Conservation (phyloP, 2,888 invertebrate species). For the Drosophila paucipuncta region DNA sequence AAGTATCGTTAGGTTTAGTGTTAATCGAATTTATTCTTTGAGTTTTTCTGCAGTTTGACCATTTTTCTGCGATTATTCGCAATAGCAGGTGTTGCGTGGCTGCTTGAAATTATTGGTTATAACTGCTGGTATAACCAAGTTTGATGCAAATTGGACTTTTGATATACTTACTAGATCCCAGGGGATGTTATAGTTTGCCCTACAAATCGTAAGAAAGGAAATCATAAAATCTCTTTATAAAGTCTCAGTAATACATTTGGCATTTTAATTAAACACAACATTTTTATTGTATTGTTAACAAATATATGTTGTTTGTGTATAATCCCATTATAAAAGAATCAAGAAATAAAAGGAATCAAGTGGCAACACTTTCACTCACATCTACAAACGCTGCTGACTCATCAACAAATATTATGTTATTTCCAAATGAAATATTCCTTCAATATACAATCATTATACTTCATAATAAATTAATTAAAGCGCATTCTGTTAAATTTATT, state of each 20-base stretch:
- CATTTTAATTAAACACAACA: not conserved
- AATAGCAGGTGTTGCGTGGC: conserved; percentile 94
- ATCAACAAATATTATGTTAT: not conserved
- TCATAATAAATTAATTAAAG: not conserved
- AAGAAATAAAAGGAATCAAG: not conserved
- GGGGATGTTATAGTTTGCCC: conserved; percentile 54
- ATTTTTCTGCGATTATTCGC: conserved; percentile 92
- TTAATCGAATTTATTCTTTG: not conserved
- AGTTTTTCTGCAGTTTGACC: conserved; percentile 87
- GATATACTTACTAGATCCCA: conserved; percentile 35
- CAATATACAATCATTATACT: not conserved
- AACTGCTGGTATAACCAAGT: conserved; percentile 73
- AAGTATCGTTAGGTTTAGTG: no score
- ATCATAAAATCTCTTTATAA: conserved; percentile 38
- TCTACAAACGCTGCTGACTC: not conserved
- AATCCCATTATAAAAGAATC: not conserved
- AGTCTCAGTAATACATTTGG: conserved; percentile 26
- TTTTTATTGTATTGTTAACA: not conserved
- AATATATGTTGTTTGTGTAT: not conserved
- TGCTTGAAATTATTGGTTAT: conserved; percentile 91
- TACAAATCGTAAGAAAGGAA: conserved; percentile 47
- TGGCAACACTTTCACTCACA: not conserved
- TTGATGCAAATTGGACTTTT: fast-evolving
- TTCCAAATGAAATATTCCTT: not conserved
- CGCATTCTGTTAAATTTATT: not conserved